Conservation (phyloP, 2,888 invertebrate genomes). For the Trachelus iudaicus region DNA sequence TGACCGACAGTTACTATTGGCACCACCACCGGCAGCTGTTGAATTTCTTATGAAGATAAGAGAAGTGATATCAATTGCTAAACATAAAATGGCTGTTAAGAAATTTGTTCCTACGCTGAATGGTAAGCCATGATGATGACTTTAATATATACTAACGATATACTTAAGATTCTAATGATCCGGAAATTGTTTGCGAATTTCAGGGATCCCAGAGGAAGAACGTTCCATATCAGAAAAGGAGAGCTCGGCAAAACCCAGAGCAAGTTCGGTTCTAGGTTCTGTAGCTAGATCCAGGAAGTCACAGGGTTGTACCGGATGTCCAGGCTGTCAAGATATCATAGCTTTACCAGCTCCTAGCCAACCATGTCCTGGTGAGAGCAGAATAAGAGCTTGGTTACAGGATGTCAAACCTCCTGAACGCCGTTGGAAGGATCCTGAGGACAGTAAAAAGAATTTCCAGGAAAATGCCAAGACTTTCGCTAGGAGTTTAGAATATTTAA, state of each 20-base stretch:
- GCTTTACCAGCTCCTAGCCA: conserved; percentile 36
- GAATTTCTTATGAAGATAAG: conserved; percentile 91
- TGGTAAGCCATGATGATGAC: conserved; percentile 48
- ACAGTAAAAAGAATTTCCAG: conserved; percentile 35
- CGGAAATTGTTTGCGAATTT: not conserved
- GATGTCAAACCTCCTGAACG: conserved; percentile 56
- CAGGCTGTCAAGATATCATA: conserved; percentile 69
- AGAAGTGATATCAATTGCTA: conserved; percentile 90
- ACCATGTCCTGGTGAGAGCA: conserved; percentile 54
- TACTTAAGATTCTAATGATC: not conserved
- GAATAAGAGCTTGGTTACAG: conserved; percentile 61
- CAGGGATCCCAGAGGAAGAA: conserved; percentile 83
- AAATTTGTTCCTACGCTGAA: conserved; percentile 82
- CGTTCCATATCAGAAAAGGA: conserved; percentile 50
- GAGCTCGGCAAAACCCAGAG: conserved; percentile 40
- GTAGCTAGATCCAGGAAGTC: conserved; percentile 63
- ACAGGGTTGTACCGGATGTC: conserved; percentile 74
- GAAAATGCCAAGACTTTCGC: conserved; percentile 39
- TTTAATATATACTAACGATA: not conserved
- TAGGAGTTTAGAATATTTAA: conserved; percentile 44
- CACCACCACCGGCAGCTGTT: conserved; percentile 89
- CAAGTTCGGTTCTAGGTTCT: conserved; percentile 41
- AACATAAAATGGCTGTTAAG: conserved; percentile 87
- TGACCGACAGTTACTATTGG: conserved; percentile 84
- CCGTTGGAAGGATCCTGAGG: conserved; percentile 45